Conservation (phyloP, 2,113 vertebrate species). For the Sardina pilchardus region DNA sequence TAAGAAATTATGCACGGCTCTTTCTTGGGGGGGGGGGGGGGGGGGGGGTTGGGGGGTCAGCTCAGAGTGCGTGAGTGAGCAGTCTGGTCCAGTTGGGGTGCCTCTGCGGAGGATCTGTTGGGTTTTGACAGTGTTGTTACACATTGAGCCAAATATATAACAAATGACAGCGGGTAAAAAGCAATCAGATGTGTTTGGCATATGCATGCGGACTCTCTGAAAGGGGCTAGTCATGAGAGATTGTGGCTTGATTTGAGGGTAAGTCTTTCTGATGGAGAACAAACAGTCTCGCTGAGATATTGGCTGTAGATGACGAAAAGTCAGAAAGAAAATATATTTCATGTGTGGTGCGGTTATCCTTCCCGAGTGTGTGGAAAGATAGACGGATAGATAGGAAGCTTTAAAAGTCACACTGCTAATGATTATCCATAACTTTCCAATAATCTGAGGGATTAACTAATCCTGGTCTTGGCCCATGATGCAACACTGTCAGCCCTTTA, state of each 20-base stretch:
- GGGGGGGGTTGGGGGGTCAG: background rate
- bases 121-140: background rate
- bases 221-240: background rate
- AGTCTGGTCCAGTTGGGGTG: background rate
- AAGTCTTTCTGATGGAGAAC: background rate
- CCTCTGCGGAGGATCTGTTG: background rate
- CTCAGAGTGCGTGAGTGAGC: background rate
- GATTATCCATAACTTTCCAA: background rate
- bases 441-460: background rate
- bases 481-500: background rate
- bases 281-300: background rate
- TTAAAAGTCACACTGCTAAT: background rate
- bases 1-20: background rate
- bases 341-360: background rate
- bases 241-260: background rate
- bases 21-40: background rate
- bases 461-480: background rate
- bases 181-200: conserved; percentile 8
- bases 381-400: background rate
- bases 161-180: background rate
- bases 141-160: background rate
- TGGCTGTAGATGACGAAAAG: background rate
- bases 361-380: background rate
- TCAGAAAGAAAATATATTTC: background rate
- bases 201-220: background rate